Conservation (phyloP, 2,797 vertebrate genomes). For the Serranus cabrilla region DNA sequence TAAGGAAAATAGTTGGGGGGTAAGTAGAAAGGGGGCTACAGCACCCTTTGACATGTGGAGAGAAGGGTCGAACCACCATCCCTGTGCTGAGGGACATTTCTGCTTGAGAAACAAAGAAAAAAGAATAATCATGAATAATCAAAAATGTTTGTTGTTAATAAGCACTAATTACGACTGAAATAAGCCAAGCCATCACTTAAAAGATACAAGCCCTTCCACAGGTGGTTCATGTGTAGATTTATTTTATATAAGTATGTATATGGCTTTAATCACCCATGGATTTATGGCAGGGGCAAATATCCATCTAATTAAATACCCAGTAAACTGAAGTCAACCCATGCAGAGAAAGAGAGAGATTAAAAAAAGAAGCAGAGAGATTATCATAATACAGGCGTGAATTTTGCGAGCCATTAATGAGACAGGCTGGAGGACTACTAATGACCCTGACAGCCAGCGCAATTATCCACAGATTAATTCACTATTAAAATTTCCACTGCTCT, state of each 20-base stretch:
- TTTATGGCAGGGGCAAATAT: slow-evolving; percentile 13
- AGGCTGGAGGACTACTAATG: slow-evolving; percentile 69
- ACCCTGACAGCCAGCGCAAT: slow-evolving; percentile 65
- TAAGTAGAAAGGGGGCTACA: neutral
- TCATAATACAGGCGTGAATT: slow-evolving; percentile 50
- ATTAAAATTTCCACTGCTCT: slow-evolving; percentile 55
- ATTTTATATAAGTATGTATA: neutral
- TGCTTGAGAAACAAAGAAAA: neutral
- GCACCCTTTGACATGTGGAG: neutral
- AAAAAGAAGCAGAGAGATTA: slow-evolving; percentile 34
- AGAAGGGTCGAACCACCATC: neutral
- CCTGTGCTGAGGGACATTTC: neutral
- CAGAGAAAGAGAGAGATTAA: slow-evolving; percentile 28
- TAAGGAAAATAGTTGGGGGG: too few relatives aligned
- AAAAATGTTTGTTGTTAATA: neutral
- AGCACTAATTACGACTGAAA: neutral
- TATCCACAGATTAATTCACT: slow-evolving; percentile 70
- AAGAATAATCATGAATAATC: neutral
- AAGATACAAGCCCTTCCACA: slow-evolving; percentile 17
- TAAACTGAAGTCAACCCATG: slow-evolving; percentile 39
- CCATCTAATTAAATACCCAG: slow-evolving; percentile 43
- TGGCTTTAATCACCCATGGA: slow-evolving; percentile 7
- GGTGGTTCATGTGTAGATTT: slow-evolving; percentile 13
- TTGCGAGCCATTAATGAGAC: slow-evolving; percentile 55
- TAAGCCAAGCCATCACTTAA: neutral